Base-by-base conservation (phyloP, 2,797 vertebrate genomes). In the Anomalospiza imberbis region DNA sequence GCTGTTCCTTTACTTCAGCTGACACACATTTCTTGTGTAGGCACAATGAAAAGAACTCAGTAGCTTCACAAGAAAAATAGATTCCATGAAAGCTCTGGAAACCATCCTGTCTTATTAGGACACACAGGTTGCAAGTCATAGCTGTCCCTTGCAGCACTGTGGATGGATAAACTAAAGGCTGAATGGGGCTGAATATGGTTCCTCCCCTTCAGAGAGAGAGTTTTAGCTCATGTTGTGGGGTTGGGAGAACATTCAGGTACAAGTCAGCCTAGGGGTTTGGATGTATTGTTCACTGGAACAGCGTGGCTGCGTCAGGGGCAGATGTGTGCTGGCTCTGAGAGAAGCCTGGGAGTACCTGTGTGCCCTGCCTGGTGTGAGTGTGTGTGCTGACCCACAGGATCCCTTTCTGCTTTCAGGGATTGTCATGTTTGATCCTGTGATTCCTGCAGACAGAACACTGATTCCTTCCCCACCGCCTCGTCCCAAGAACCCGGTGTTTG, bases 401-500 rank as follows among this genome's bases (percentile, higher is more conserved):
- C 44, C 80, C 24, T 75, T 36, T 97, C 48, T 86, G 86, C 58
- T 97, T 96, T 60, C 97, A 99, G 99, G 99, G 62, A 98, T 99
- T 17, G 98, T 99, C 80, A 97, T 97, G 63, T 97, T 96, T 73
- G 99, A 99, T 94, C 99, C 99, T 10, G 97, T 98, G 63, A 97
- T 99, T 92, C 97, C 98, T 84, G 96, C 98, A 82, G 99, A 99
- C 96, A 98, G 97, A 81, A 99, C 98, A 4, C 96, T 99, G n/a
- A 98, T 98, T 83, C 98, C 99, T 8, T 99, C 98, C 22, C 98
- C 98, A 12, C 98, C 98, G 0, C 96, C 98, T 38, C 98, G 98
- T 66, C 98, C 98, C 90, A 99, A 98, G 97, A 99, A 99, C 96
- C 98, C 99, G 0, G 98, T 99, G 66, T 99, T 99, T 98, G 99